Evolutionary conservation across 1,140 invertebrate species (phyloP).

Genomic region (Micrasema longulum): DNA sequence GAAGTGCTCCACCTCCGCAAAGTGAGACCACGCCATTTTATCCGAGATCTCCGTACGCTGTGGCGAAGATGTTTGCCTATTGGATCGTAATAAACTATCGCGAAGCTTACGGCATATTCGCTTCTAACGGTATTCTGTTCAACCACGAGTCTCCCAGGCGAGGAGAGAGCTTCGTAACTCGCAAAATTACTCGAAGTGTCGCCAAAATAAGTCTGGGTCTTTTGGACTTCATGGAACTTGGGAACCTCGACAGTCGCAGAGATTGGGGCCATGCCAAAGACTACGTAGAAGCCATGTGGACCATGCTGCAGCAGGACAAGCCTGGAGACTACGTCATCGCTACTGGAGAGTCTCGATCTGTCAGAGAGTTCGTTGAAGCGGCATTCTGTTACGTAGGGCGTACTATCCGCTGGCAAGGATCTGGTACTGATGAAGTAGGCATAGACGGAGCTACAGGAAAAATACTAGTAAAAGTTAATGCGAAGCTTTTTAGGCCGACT

Average conservation of each 20-base stretch:
- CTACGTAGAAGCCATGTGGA: slow-evolving; percentile 98
- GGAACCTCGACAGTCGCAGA: slow-evolving; percentile 94
- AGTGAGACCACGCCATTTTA: slow-evolving; percentile 99
- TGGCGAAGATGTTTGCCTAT: slow-evolving; percentile 97
- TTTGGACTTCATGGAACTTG: slow-evolving; percentile 89
- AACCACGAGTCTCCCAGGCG: slow-evolving; percentile 98
- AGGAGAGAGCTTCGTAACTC: slow-evolving; percentile 98
- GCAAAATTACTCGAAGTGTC: slow-evolving; percentile 98
- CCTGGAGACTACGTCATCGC: slow-evolving; percentile 98
- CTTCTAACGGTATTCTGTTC: slow-evolving; percentile 98
- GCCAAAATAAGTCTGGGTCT: slow-evolving; percentile 94
- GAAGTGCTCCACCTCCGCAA: slow-evolving; percentile 96
- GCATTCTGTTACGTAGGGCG: slow-evolving; percentile 86
- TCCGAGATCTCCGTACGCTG: slow-evolving; percentile 98
- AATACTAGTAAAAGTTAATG: slow-evolving; percentile 90
- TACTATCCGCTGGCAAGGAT: slow-evolving; percentile 87
- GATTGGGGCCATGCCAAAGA: slow-evolving; percentile 99
- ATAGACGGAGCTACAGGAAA: slow-evolving; percentile 84
- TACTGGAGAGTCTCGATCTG: slow-evolving; percentile 95
- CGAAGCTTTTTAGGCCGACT: slow-evolving; percentile 96
- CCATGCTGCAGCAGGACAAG: slow-evolving; percentile 95
- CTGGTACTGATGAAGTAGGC: slow-evolving; percentile 87
- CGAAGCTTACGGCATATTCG: slow-evolving; percentile 98
- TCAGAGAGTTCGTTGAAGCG: slow-evolving; percentile 95
- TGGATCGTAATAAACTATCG: slow-evolving; percentile 99